Base-by-base conservation (phyloP, 2,888 invertebrate species). In the Hetaerina titia region DNA sequence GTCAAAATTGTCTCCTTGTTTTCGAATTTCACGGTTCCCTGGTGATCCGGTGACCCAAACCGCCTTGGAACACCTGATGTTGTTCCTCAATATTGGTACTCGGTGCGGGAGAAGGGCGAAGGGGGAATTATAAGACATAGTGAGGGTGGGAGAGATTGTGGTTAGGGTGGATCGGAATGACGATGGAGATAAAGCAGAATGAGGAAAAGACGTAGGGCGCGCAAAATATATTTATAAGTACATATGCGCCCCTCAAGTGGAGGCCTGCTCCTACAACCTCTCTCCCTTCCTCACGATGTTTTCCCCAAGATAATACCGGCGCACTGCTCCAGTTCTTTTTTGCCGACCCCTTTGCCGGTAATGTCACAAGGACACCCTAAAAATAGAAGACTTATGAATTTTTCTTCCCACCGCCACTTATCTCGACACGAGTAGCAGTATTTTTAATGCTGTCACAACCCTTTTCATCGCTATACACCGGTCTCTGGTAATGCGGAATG, bases 1-100 rank as follows among this genome's bases (percentile, higher is more conserved):
- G 92, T 57, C 92, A 69, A 92, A 92, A 92, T 92, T 92, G 92
- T 56, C 92, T 81, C 69, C 56, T 92, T 89, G 89, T 74, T 92
- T 92, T 69, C 56, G n/a, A 69, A 92, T 92, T 74, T 56, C 92
- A 74, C 92, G 92, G 92, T 92, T 64, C 92, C n/a, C 69, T 56
- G 69, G 74, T 74, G 92, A 64, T 69, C 64, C 69, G 69, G 92
- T 92, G 92, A 56, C 64, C 69, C 69, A 25, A 56, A 69, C 81
- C 45, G 92, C 19, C 64, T 64, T 15, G 5, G 64, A 90, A 69
- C 92, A 45, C 57, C 56, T n/a, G 69, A 92, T 56, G 17, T 22
- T 89, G n/a, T 92, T 56, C 92, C 31, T 25, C 92, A 22, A 56
- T 92, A 69, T 81, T 81, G 81, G 31, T 81, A 81, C 13, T 81